Evolutionary conservation across 1,140 invertebrate species (phyloP).

Genomic region (Zaprionus tsacasi): DNA sequence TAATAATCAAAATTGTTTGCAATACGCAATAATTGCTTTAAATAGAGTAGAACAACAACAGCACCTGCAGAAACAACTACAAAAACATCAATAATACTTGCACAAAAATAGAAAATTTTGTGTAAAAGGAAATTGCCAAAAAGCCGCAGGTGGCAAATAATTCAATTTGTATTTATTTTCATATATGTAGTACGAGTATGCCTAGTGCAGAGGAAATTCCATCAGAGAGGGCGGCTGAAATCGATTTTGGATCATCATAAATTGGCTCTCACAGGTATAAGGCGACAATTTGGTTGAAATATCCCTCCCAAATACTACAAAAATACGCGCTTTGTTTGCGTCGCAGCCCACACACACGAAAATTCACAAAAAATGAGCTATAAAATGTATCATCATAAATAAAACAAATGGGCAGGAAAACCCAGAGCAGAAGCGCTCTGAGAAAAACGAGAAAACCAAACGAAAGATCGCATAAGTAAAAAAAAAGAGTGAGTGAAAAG

Average conservation of each 20-base stretch:
- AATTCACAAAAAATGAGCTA: constrained; percentile 35
- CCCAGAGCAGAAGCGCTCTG: not conserved
- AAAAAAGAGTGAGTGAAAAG: not conserved
- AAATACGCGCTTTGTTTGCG: constrained; percentile 2
- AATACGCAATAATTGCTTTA: constrained; percentile 39
- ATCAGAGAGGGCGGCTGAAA: constrained; percentile 14
- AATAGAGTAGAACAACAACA: constrained; percentile 17
- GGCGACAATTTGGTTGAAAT: not conserved
- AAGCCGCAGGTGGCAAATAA: constrained; percentile 40
- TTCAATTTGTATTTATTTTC: constrained; percentile 25
- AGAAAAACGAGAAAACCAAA: not conserved
- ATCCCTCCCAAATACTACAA: not conserved
- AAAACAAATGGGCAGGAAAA: constrained; percentile 18
- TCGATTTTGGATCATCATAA: constrained; percentile 30
- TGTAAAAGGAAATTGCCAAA: constrained; percentile 21
- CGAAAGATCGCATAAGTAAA: not conserved
- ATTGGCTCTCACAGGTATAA: constrained; percentile 5
- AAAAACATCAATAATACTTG: constrained; percentile 30
- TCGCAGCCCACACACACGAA: not conserved
- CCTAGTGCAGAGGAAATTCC: constrained; percentile 17
- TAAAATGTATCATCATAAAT: constrained; percentile 37
- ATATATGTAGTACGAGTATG: not conserved
- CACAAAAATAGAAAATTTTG: constrained; percentile 28
- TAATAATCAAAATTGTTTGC: constrained; percentile 68
- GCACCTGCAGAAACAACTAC: not conserved